Conservation (phyloP, 1,140 invertebrate genomes). For the Musca domestica region DNA sequence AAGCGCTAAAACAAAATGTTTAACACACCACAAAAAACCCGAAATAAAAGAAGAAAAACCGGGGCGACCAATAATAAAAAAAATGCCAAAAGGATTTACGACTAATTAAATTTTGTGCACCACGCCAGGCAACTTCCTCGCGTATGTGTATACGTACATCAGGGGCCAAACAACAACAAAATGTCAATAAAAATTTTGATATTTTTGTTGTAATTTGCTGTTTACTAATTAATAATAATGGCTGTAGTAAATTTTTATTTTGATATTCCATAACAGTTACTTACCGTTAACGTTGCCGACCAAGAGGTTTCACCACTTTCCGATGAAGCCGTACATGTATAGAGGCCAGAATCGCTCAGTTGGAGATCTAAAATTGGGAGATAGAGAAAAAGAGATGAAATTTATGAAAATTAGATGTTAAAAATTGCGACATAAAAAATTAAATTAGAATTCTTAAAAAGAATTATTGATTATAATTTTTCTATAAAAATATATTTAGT, state of each 20-base stretch:
- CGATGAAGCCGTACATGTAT: slow-evolving; percentile 79
- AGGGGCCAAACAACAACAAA: background rate
- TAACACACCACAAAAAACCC: no score
- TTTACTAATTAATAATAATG: background rate
- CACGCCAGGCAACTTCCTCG: no score
- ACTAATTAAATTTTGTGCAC: slow-evolving; percentile 7
- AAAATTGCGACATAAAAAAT: no score
- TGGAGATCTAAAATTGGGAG: slow-evolving; percentile 71
- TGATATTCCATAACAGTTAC: no score
- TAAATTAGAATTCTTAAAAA: no score
- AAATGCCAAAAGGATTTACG: slow-evolving; percentile 16
- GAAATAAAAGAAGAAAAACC: no score
- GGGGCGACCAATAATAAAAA: no score
- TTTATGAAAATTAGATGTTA: no score
- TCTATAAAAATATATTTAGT: no score
- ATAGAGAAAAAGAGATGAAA: slow-evolving; percentile 20
- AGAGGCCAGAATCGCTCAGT: slow-evolving; percentile 70
- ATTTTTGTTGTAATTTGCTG: background rate
- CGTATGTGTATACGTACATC: no score
- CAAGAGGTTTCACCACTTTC: slow-evolving; percentile 79
- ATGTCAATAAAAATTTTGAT: background rate
- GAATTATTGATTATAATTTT: no score
- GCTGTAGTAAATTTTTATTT: background rate
- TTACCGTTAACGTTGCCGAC: slow-evolving; percentile 66
- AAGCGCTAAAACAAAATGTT: slow-evolving; percentile 1